phyloP scores from a whole-genome alignment of 2,797 vertebrate species.

The Aplochiton taeniatus region DNA sequence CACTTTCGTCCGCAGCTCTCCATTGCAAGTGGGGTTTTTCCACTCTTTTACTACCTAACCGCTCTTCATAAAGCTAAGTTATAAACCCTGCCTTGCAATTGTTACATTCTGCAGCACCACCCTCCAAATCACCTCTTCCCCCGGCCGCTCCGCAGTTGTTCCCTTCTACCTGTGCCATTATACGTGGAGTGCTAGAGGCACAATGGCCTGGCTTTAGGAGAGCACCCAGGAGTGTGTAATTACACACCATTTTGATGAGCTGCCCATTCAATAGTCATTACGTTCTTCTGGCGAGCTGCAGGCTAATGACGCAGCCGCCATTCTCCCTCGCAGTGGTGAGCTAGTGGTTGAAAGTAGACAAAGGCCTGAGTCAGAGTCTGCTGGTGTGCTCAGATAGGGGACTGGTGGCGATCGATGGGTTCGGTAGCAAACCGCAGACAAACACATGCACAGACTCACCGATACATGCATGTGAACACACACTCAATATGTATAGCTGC shows the following conservation, averaged over 20 bases:
- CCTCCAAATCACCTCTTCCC: slow-evolving; percentile 38
- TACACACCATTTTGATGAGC: slow-evolving; percentile 70
- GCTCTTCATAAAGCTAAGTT: slow-evolving; percentile 51
- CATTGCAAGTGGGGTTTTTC: neutral
- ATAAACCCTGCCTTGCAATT: slow-evolving; percentile 44
- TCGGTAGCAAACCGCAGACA: no score
- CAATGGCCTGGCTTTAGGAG: slow-evolving; percentile 62
- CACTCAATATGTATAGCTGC: no score
- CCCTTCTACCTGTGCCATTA: slow-evolving; percentile 71
- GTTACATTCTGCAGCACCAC: slow-evolving; percentile 7
- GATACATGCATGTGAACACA: neutral
- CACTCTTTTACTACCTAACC: slow-evolving; percentile 44
- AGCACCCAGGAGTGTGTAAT: slow-evolving; percentile 71
- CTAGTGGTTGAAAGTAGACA: slow-evolving; percentile 39
- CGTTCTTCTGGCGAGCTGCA: slow-evolving; percentile 43
- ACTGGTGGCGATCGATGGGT: neutral
- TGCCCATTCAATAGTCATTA: slow-evolving; percentile 76
- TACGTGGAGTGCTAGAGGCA: slow-evolving; percentile 58
- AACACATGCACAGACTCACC: no score
- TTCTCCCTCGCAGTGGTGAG: slow-evolving; percentile 44
- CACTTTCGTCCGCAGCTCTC: no score
- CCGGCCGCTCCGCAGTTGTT: slow-evolving; percentile 10
- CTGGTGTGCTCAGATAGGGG: no score
- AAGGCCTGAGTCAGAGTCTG: slow-evolving; percentile 30
- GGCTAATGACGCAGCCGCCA: slow-evolving; percentile 59